phyloP scores from a whole-genome alignment of 2,888 invertebrate genomes.

The Neoaliturus tenellus region DNA sequence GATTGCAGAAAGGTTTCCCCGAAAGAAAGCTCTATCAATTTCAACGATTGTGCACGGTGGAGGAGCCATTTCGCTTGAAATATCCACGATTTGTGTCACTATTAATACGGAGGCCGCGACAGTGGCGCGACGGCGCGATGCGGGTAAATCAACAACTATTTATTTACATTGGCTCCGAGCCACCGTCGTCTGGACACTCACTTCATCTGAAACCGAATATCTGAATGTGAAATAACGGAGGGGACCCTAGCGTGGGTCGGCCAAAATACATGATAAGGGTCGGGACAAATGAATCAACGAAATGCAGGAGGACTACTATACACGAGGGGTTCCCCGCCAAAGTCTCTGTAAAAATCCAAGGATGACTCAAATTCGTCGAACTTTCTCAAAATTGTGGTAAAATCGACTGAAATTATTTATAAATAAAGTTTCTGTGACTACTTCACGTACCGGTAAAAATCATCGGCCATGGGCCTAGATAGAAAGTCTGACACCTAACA shows the following conservation, averaged over 20 bases:
- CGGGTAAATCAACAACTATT: constrained; percentile 46
- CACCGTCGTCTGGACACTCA: constrained; percentile 1
- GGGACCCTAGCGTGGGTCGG: background rate
- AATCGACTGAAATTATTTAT: too few species aligned
- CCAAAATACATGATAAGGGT: too few species aligned
- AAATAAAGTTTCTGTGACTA: too few species aligned
- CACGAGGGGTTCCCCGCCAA: too few species aligned
- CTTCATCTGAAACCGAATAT: background rate
- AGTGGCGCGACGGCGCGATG: constrained; percentile 2
- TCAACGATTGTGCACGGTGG: background rate
- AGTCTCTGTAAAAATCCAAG: too few species aligned
- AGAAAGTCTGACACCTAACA: too few species aligned
- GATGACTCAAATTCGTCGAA: too few species aligned
- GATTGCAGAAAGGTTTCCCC: background rate
- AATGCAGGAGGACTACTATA: too few species aligned
- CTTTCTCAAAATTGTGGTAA: too few species aligned
- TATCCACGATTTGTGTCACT: constrained; percentile 34
- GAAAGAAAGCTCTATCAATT: background rate
- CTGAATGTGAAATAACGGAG: background rate
- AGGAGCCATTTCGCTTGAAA: background rate
- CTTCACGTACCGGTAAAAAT: too few species aligned
- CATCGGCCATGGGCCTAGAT: too few species aligned
- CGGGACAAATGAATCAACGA: too few species aligned
- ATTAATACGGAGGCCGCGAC: constrained; percentile 31
- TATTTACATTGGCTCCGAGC: constrained; percentile 27